Conservation (phyloP, 2,797 vertebrate genomes). For the Sphenodon punctatus region DNA sequence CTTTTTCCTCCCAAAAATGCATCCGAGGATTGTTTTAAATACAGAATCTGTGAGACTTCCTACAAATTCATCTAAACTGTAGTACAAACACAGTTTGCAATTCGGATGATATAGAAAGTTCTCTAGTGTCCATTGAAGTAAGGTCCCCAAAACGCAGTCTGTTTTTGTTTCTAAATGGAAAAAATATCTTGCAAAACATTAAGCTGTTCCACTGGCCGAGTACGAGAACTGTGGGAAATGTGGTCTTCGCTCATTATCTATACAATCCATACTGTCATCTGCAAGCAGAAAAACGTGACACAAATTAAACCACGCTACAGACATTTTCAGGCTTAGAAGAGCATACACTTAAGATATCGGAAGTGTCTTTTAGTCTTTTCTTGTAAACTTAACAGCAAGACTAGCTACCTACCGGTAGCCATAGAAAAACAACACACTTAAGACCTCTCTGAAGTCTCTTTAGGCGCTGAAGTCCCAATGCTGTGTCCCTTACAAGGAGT, state of each 20-base stretch:
- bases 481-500: neutral
- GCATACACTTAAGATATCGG: rapidly evolving
- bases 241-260: conserved; percentile 93
- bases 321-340: neutral
- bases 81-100: conserved; percentile 79
- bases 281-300: conserved; percentile 1
- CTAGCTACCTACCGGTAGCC: neutral
- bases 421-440: neutral
- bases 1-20: conserved; percentile 70
- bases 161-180: conserved; percentile 67
- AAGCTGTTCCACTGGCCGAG: conserved; percentile 95
- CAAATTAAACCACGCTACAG: neutral
- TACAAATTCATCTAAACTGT: conserved; percentile 63
- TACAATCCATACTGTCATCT: conserved; percentile 95
- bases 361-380: too few relatives aligned
- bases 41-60: conserved; percentile 69
- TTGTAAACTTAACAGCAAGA: too few relatives aligned
- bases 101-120: conserved; percentile 75
- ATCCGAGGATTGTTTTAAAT: conserved; percentile 67
- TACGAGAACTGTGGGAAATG: conserved; percentile 99
- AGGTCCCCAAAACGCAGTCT: conserved; percentile 84
- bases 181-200: conserved; percentile 64
- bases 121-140: conserved; percentile 78
- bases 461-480: too few relatives aligned
- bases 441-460: neutral